These are phyloP conservation scores for Pithys albifrons DNA, from an alignment of 2,113 vertebrate genomes.

Conservation along the genomic window DNA sequence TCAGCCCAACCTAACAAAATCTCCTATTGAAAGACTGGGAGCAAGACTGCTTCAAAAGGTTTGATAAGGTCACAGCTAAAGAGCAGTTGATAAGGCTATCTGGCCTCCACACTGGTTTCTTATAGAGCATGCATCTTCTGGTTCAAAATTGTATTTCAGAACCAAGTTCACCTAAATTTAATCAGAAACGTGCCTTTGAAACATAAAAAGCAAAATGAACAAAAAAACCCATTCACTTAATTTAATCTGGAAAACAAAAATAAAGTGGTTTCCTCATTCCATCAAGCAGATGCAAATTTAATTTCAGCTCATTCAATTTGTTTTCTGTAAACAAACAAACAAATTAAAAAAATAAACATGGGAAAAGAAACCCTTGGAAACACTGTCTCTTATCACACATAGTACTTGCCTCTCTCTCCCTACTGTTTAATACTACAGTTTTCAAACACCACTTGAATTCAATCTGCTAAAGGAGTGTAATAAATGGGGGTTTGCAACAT, in stretches of 20 bases:
- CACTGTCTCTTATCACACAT: neutral
- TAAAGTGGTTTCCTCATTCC: neutral
- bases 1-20: neutral
- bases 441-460: neutral
- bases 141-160: conserved; percentile 1
- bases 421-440: neutral
- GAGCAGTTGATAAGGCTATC: neutral
- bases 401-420: neutral
- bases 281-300: conserved; percentile 5
- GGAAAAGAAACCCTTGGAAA: neutral
- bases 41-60: neutral
- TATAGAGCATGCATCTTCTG: neutral
- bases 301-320: conserved; percentile 2
- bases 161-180: neutral
- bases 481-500: neutral
- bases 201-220: neutral
- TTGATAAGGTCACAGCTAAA: neutral
- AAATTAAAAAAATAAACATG: neutral
- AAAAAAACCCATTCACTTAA: neutral
- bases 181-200: neutral
- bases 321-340: neutral
- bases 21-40: neutral
- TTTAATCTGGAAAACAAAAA: conserved; percentile 13
- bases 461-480: neutral
- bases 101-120: neutral